Evolutionary conservation across 2,113 vertebrate species (phyloP).

Genomic region (Ranitomeya imitator): DNA sequence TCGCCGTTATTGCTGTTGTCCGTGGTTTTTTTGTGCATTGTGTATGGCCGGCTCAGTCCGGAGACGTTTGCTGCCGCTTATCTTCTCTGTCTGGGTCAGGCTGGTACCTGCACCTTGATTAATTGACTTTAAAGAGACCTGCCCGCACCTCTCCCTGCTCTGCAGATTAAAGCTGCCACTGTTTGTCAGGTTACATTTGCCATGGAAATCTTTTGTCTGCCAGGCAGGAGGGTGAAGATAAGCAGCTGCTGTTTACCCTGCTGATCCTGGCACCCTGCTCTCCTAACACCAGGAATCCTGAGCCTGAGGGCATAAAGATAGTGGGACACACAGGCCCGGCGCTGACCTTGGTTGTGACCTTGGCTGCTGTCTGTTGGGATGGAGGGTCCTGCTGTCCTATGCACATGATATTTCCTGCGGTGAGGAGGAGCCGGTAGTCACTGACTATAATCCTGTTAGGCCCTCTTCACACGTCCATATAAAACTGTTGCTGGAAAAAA

Average conservation of each 20-base stretch:
- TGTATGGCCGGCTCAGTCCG: background rate
- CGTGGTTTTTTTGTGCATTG: background rate
- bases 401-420: background rate
- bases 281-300: background rate
- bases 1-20: background rate
- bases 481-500: too few species aligned
- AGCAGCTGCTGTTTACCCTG: slow-evolving; percentile 48
- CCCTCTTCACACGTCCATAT: too few species aligned
- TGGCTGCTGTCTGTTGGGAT: background rate
- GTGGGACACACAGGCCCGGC: background rate
- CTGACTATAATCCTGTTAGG: background rate
- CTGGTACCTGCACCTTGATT: slow-evolving; percentile 41
- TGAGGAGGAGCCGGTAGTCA: background rate
- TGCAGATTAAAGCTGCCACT: slow-evolving; percentile 44
- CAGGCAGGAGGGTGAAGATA: slow-evolving; percentile 39
- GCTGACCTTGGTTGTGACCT: background rate
- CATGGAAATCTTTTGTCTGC: slow-evolving; percentile 46
- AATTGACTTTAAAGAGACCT: slow-evolving; percentile 46
- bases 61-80: background rate
- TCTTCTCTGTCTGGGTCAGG: slow-evolving; percentile 39
- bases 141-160: slow-evolving; percentile 37
- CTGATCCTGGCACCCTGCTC: slow-evolving; percentile 30
- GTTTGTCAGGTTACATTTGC: slow-evolving; percentile 49
- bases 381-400: background rate
- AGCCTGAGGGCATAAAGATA: background rate